A percentile compares a stretch with the other conserved stretches of the same genome.
Conservation (phyloP, 2,797 vertebrate species). For the Triplophysa bombifrons region DNA sequence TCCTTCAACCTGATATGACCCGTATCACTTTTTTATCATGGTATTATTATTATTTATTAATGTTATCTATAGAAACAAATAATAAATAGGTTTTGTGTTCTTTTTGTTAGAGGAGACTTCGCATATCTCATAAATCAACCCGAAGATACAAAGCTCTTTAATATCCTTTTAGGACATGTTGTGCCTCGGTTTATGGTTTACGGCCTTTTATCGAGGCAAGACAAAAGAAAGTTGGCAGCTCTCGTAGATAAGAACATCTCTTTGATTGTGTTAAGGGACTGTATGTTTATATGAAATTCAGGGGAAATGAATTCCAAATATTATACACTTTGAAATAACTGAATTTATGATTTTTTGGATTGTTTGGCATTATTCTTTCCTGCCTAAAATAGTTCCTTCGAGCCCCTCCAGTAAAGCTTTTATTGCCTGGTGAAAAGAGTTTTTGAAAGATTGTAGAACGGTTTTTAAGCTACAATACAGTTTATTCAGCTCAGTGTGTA, state of each 20-base stretch:
- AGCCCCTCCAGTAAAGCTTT: not conserved
- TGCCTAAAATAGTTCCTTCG: not conserved
- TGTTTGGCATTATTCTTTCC: not conserved
- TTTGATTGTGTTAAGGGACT: constrained; percentile 46
- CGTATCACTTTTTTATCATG: constrained; percentile 44
- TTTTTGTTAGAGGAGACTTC: constrained; percentile 35
- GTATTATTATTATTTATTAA: constrained; percentile 50
- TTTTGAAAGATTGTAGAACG: not conserved
- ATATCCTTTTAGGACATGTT: constrained; percentile 50
- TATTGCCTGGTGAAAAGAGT: no score
- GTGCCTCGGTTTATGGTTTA: constrained; percentile 42
- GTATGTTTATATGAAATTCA: constrained; percentile 34
- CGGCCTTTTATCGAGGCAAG: constrained; percentile 50
- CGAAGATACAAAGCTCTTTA: constrained; percentile 44
- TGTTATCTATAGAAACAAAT: constrained; percentile 52
- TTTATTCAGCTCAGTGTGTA: not conserved
- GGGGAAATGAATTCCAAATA: constrained; percentile 32
- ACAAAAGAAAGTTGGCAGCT: constrained; percentile 44
- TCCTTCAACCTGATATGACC: constrained; percentile 37
- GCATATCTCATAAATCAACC: constrained; percentile 44
- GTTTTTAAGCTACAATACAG: no score
- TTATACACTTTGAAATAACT: constrained; percentile 14
- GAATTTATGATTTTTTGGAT: not conserved
- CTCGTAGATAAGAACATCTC: constrained; percentile 50
- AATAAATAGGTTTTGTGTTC: constrained; percentile 35